Percentiles rank a stretch among this genome's conserved stretches.
Evolutionary conservation across 2,113 vertebrate genomes (phyloP).

Genomic region (Macrotis lagotis): DNA sequence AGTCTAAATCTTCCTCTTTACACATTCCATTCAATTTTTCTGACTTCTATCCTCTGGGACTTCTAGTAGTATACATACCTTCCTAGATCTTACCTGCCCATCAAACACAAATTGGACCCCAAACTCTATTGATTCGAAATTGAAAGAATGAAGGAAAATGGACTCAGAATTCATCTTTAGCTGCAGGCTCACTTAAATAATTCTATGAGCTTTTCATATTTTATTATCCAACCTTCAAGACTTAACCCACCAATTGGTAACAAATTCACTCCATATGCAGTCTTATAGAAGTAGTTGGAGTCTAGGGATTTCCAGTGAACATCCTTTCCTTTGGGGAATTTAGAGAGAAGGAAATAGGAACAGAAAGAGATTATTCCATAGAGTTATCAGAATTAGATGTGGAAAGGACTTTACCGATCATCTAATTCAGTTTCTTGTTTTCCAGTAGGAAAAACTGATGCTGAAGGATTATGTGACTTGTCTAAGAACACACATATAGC

Average conservation of each 20-base stretch:
- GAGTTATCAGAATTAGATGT: not conserved
- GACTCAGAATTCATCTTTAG: not conserved
- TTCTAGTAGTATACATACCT: not conserved
- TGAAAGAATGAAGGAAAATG: not conserved
- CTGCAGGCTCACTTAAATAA: not conserved
- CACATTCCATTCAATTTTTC: not conserved
- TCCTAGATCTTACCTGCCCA: not conserved
- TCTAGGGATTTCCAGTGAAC: not conserved
- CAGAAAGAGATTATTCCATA: not conserved
- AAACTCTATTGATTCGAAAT: not conserved
- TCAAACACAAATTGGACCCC: not conserved
- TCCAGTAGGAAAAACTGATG: not conserved
- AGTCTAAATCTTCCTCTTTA: not conserved
- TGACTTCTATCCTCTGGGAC: not conserved
- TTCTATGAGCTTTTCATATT: not conserved
- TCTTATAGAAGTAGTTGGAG: not conserved
- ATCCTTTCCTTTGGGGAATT: not conserved
- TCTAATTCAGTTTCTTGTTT: not conserved
- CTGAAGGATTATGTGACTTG: not conserved
- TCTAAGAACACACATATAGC: not conserved
- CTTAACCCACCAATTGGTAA: not conserved
- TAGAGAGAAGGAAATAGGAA: not conserved
- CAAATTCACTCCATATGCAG: not conserved
- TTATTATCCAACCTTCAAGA: not conserved
- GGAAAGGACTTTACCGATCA: not conserved